Evolutionary conservation across 2,797 vertebrate species (phyloP), one percentile per base, ranked within the genome.

Genomic region (Centropyge bicolor): DNA sequence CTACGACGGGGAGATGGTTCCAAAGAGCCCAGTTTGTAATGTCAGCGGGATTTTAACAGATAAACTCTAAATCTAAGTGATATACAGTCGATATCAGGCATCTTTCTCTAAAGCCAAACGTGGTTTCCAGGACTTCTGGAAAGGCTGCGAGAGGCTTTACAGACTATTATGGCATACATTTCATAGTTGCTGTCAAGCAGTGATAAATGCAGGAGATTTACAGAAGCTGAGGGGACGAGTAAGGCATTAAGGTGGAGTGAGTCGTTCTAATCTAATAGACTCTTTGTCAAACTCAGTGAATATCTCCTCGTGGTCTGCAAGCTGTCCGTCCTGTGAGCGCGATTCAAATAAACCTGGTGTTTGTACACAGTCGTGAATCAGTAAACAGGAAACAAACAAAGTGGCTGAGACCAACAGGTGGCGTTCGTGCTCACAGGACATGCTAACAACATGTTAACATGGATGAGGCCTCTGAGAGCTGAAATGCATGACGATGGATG

Each of bases 201-300:
- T 91, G 90, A 94, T 89, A 35, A 80, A 92, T 92, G 89, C 35
- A 52, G 8, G 71, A 84, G 89, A 90, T 91, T 91, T 92, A 52
- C 70, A 83, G 60, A 64, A 87, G 79, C 78, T 75, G 61, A 24
- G 49, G 62, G 66, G 41, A 78, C 11, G 52, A 82, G 82, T 81
- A 76, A 68, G 1, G 45, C 78, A 76, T 80, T 71, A 79, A 31
- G 27, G 27, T 31, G 27, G 27, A 31, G 27, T 31, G 27, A 31
- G 27, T 31, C 27, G 4, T 31, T 31, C 27, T 31, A 31, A 31
- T 31, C 27, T 31, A 31, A 31, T 31, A 31, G 27, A 31, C 27
- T 31, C 4, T 31, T 31, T 31, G 27, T 31, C 27, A 31, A 31
- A 31, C 27, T 31, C 27, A 31, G 27, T 31, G 27, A 31, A 31